Percentiles rank a stretch among this genome's conserved stretches.
Conservation (phyloP, 2,888 invertebrate species). For the Dendrolimus pini region DNA sequence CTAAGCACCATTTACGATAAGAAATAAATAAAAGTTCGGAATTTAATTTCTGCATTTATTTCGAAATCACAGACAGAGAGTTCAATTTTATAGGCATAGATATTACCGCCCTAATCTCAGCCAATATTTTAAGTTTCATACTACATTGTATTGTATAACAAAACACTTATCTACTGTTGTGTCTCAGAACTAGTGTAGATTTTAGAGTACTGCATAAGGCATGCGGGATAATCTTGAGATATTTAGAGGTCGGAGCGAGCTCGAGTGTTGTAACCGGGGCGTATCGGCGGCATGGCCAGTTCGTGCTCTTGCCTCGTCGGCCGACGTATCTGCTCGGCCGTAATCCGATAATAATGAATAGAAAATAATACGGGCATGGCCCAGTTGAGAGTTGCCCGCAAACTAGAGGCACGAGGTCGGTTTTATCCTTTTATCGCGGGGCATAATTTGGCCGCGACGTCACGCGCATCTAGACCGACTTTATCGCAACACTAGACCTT, state of each 20-base stretch:
- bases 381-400: constrained; percentile 44
- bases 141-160: constrained; percentile 60
- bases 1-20: no score
- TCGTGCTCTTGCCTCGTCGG: constrained; percentile 20
- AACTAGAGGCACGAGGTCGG: constrained; percentile 44
- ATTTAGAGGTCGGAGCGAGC: constrained; percentile 16
- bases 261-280: constrained; percentile 5
- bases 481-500: constrained; percentile 46
- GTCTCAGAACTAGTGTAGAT: constrained; percentile 3
- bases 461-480: constrained; percentile 48
- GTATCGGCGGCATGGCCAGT: constrained; percentile 14
- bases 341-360: constrained; percentile 26
- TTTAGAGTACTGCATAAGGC: constrained; percentile 10
- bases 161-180: constrained; percentile 8
- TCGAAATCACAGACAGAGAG: no score
- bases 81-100: no score
- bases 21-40: no score
- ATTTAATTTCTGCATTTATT: no score
- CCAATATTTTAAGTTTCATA: constrained; percentile 27
- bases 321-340: constrained; percentile 17
- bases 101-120: no score
- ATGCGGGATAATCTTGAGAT: constrained; percentile 18
- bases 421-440: constrained; percentile 38
- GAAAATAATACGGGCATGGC: constrained; percentile 28
- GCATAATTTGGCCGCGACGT: constrained; percentile 55